A percentile compares a stretch with the other conserved stretches of the same genome.
Conservation (phyloP, 2,888 invertebrate genomes). For the Orthosia cruda region DNA sequence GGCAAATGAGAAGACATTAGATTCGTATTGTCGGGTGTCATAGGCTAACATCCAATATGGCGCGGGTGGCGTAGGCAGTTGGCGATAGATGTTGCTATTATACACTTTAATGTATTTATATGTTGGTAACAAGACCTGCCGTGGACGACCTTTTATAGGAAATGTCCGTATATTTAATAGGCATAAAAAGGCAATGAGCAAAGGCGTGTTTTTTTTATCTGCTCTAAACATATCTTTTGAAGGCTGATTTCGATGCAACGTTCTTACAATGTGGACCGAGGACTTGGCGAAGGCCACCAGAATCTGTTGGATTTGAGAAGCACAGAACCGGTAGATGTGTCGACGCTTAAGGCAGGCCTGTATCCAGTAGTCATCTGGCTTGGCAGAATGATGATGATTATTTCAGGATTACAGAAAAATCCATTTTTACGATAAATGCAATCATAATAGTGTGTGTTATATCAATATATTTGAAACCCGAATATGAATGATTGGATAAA, state of each 20-base stretch:
- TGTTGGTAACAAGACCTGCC: neutral
- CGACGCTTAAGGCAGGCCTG: neutral
- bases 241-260: neutral
- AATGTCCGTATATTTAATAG: no score
- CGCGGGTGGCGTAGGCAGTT: neutral
- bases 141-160: no score
- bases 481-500: neutral
- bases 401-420: neutral
- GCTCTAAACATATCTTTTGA: neutral
- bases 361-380: neutral
- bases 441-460: neutral
- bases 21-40: constrained; percentile 47
- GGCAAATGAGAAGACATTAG: constrained; percentile 59
- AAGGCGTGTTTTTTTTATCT: neutral
- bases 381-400: neutral
- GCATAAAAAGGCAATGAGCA: neutral
- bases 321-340: neutral
- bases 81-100: constrained; percentile 19
- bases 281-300: no score
- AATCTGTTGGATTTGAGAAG: no score
- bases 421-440: neutral
- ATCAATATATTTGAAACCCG: neutral
- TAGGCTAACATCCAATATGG: constrained; percentile 40
- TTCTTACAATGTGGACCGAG: neutral
- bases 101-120: constrained; percentile 14